Evolutionary conservation across 2,113 vertebrate species (phyloP).

Genomic region (Papio anubis): DNA sequence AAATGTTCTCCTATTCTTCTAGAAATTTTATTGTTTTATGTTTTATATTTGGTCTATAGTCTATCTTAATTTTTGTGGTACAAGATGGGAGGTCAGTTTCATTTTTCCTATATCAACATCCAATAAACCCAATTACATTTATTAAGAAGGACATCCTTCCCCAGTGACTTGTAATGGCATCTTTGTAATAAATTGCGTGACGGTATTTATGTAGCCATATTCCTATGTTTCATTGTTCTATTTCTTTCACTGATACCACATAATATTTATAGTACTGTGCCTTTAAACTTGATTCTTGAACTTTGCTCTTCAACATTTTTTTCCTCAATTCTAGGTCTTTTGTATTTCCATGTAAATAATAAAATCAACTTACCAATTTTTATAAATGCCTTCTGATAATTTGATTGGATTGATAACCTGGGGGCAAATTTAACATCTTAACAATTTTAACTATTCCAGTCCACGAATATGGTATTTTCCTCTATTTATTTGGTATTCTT

Average conservation of each 20-base stretch:
- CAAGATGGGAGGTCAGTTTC: background rate
- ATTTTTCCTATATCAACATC: background rate
- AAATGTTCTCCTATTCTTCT: background rate
- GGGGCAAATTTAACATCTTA: background rate
- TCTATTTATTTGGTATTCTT: background rate
- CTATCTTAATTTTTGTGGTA: background rate
- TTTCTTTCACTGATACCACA: background rate
- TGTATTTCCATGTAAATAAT: background rate
- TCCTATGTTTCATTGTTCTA: background rate
- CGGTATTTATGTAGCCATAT: background rate
- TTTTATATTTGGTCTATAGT: background rate
- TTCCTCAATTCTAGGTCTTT: background rate
- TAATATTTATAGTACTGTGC: background rate
- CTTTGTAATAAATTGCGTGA: background rate
- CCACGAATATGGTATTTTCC: background rate
- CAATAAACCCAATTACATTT: background rate
- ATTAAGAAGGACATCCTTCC: background rate
- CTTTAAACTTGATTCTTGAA: slow-evolving; percentile 11
- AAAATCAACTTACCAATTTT: background rate
- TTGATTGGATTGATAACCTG: background rate
- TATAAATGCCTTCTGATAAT: background rate
- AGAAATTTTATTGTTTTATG: background rate
- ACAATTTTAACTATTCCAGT: background rate
- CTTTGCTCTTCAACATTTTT: background rate
- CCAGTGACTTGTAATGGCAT: background rate